Evolutionary conservation across 1,140 invertebrate genomes (phyloP).

Genomic region (Zaprionus ornatus): DNA sequence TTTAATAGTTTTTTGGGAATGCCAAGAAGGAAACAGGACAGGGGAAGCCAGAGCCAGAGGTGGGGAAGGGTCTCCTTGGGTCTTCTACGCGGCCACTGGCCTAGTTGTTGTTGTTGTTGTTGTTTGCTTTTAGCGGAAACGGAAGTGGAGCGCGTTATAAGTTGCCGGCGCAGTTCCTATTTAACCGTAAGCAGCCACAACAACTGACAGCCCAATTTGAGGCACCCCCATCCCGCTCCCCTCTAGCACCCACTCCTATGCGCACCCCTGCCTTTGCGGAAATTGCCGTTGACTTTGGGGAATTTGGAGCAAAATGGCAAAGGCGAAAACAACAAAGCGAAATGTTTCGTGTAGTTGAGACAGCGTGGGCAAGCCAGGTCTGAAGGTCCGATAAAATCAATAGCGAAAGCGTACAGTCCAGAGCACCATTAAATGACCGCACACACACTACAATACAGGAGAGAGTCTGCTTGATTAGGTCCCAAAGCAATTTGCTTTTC

Average conservation of each 20-base stretch:
- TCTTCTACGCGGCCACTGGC: neutral
- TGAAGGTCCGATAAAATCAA: conserved; percentile 14
- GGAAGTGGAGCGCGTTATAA: conserved; percentile 68
- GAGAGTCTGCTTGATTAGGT: neutral
- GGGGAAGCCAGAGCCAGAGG: too few species aligned
- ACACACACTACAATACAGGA: neutral
- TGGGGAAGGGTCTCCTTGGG: neutral
- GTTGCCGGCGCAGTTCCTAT: conserved; percentile 63
- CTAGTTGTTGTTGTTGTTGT: conserved; percentile 18
- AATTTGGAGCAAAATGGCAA: conserved; percentile 41
- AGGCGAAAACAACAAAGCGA: conserved; percentile 59
- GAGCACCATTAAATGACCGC: conserved; percentile 21
- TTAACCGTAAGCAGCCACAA: conserved; percentile 52
- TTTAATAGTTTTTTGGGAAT: conserved; percentile 75
- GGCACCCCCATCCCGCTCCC: neutral
- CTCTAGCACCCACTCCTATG: conserved; percentile 26
- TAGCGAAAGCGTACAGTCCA: neutral
- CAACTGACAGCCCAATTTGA: conserved; percentile 48
- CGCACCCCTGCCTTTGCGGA: conserved; percentile 32
- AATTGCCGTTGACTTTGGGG: conserved; percentile 47
- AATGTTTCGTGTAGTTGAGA: conserved; percentile 32
- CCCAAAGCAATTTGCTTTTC: conserved; percentile 27
- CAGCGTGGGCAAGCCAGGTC: neutral
- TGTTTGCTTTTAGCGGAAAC: conserved; percentile 44
- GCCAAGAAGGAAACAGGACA: conserved; percentile 8